Percentiles rank a stretch among this genome's conserved stretches.
Conservation (phyloP, 2,113 vertebrate genomes). For the Corythornis madagascariensis region DNA sequence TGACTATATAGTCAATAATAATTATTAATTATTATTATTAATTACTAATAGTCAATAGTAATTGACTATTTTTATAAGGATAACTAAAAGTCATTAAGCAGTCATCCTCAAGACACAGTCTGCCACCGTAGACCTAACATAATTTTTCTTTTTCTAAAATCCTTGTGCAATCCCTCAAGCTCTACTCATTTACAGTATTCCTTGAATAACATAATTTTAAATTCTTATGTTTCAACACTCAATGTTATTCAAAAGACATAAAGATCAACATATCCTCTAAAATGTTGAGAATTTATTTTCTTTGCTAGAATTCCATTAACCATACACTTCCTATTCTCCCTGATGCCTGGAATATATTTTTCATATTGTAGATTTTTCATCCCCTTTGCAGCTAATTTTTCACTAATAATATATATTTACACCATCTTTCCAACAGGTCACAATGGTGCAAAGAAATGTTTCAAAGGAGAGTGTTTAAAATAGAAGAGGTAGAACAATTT, state of each 20-base stretch:
- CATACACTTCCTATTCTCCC: neutral
- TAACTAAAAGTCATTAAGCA: neutral
- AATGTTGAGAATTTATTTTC: neutral
- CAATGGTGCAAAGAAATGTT: neutral
- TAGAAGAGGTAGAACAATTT: neutral
- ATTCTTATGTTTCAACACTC: neutral
- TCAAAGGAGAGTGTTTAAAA: neutral
- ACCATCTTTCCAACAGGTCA: neutral
- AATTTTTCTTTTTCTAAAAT: neutral
- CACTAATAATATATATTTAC: neutral
- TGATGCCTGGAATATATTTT: neutral
- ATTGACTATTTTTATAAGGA: neutral
- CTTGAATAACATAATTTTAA: neutral
- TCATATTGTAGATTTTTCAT: neutral
- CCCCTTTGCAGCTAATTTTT: neutral
- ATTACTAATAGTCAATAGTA: too few relatives aligned
- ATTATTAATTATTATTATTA: too few relatives aligned
- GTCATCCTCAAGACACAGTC: neutral
- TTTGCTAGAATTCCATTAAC: neutral
- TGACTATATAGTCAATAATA: too few relatives aligned
- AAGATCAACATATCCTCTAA: neutral
- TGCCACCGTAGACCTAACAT: neutral
- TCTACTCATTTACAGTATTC: neutral
- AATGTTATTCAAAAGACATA: neutral
- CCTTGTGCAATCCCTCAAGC: neutral